Evolutionary conservation across 2,113 vertebrate genomes (phyloP).

Genomic region (Actenoides lindsayi): DNA sequence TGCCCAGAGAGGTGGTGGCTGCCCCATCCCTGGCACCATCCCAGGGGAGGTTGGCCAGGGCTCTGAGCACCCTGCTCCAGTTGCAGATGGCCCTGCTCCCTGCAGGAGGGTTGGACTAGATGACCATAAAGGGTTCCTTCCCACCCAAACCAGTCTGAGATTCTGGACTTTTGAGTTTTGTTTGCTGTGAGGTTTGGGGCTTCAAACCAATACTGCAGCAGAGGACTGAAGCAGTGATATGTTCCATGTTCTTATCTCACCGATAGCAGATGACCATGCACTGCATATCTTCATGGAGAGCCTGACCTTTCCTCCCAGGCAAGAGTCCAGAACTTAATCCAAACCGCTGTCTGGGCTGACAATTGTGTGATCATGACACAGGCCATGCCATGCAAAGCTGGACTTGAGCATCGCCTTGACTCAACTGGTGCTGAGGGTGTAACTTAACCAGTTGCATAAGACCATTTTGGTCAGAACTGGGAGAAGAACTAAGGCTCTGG

Average conservation of each 20-base stretch:
- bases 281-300: background rate
- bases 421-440: rapidly evolving
- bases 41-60: no score
- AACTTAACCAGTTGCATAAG: background rate
- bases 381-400: background rate
- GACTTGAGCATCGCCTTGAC: background rate
- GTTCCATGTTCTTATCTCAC: background rate
- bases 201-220: background rate
- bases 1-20: background rate
- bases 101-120: background rate
- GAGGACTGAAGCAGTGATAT: rapidly evolving
- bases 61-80: background rate
- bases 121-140: background rate
- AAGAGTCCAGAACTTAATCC: background rate
- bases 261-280: background rate
- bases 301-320: background rate
- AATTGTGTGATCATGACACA: background rate
- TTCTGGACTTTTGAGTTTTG: background rate
- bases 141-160: background rate
- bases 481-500: background rate
- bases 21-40: background rate
- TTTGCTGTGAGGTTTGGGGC: background rate
- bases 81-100: background rate
- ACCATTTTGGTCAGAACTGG: background rate
- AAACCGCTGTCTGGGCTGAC: background rate